These are phyloP conservation scores for Caenorhabditis sp. DNA, from an alignment of 2,888 invertebrate species.

Conservation along the genomic window DNA sequence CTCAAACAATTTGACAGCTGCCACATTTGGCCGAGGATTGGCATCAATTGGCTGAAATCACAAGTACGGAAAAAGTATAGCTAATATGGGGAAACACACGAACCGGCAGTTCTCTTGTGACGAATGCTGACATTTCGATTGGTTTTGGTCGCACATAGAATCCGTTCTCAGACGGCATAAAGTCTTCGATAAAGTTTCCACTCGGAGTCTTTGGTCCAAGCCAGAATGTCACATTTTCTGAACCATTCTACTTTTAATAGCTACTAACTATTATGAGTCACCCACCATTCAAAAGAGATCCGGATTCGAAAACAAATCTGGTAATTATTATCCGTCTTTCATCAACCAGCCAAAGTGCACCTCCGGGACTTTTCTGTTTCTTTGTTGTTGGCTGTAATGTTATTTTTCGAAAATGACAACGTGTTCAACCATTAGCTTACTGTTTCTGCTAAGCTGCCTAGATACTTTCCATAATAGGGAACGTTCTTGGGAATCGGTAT, in stretches of 20 bases:
- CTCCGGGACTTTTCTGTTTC: conserved; percentile 70
- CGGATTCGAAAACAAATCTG: conserved; percentile 81
- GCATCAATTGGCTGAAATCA: conserved; percentile 67
- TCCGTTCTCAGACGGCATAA: conserved; percentile 81
- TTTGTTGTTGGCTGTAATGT: conserved; percentile 42
- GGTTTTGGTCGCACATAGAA: conserved; percentile 79
- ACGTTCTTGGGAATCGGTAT: conserved; percentile 71
- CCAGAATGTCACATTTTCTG: conserved; percentile 83
- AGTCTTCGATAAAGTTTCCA: conserved; percentile 73
- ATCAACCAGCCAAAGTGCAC: conserved; percentile 81
- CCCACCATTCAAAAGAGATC: conserved; percentile 70
- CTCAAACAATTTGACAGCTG: conserved; percentile 52
- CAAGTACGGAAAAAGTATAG: too few species aligned
- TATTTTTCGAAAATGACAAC: too few species aligned
- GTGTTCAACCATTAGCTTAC: conserved; percentile 48
- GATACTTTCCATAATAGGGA: conserved; percentile 82
- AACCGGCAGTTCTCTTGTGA: conserved; percentile 66
- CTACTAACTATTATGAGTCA: neutral
- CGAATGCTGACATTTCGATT: conserved; percentile 76
- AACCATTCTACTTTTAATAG: conserved; percentile 19
- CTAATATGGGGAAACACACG: conserved; percentile 10
- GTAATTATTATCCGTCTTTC: conserved; percentile 79
- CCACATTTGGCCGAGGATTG: conserved; percentile 57
- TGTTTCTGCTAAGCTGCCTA: conserved; percentile 78
- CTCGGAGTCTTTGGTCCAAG: conserved; percentile 78